Conservation (phyloP, 2,797 vertebrate genomes). For the Anolis apletophallus region DNA sequence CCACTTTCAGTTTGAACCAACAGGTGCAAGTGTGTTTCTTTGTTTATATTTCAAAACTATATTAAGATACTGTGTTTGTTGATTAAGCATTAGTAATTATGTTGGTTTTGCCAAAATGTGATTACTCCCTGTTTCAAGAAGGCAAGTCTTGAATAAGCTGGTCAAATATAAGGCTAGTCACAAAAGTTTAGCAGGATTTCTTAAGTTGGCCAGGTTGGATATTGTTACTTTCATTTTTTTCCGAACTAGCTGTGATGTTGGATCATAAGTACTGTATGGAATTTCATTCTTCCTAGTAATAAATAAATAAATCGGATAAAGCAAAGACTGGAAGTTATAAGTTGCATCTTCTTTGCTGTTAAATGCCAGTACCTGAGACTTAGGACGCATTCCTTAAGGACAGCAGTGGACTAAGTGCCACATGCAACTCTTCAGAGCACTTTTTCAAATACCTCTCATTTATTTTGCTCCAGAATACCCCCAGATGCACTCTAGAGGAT, state of each 20-base stretch:
- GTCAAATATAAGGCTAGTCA: not conserved
- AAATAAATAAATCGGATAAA: not conserved
- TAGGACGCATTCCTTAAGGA: not conserved
- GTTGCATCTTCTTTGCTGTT: not conserved
- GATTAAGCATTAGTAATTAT: constrained; percentile 26
- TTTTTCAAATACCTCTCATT: no score
- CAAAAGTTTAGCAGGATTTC: not conserved
- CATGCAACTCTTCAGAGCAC: no score
- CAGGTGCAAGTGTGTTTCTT: constrained; percentile 72
- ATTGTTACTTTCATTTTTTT: not conserved
- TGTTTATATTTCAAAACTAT: constrained; percentile 37
- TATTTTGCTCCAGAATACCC: no score
- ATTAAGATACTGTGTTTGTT: constrained; percentile 27
- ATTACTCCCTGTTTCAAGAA: not conserved
- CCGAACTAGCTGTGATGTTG: not conserved
- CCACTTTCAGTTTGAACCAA: constrained; percentile 68
- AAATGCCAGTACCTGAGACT: no score
- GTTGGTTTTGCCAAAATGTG: not conserved
- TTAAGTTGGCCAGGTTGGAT: not conserved
- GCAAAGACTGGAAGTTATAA: not conserved
- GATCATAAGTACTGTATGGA: not conserved
- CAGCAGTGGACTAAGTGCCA: not conserved
- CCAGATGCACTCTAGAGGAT: no score
- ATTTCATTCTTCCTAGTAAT: not conserved
- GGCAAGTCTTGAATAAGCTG: not conserved